These are phyloP conservation scores for Seriola aureovittata DNA, from an alignment of 2,113 vertebrate species.

Conservation along the genomic window DNA sequence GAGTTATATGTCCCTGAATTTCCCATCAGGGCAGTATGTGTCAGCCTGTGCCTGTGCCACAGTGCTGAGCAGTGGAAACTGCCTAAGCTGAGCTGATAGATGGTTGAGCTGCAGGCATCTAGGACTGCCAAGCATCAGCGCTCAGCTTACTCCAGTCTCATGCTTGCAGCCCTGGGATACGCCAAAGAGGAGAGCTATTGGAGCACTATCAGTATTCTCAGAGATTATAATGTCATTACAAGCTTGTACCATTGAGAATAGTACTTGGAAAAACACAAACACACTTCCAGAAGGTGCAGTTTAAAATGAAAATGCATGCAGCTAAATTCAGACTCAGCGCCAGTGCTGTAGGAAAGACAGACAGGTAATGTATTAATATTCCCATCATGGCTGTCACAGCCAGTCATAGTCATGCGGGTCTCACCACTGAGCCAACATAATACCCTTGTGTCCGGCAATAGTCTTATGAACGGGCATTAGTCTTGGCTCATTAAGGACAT, in stretches of 20 bases:
- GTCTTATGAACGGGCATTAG: slow-evolving; percentile 54
- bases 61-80: slow-evolving; percentile 56
- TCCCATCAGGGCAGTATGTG: slow-evolving; percentile 51
- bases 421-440: slow-evolving; percentile 35
- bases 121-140: slow-evolving; percentile 57
- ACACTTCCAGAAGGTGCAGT: slow-evolving; percentile 44
- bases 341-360: slow-evolving; percentile 16
- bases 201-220: slow-evolving; percentile 65
- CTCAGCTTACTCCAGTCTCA: slow-evolving; percentile 54
- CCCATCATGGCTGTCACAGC: slow-evolving; percentile 46
- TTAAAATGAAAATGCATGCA: slow-evolving; percentile 57
- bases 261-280: slow-evolving; percentile 40
- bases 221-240: slow-evolving; percentile 79
- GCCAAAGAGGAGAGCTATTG: slow-evolving; percentile 58
- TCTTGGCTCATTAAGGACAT: slow-evolving; percentile 63
- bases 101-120: slow-evolving; percentile 64
- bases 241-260: slow-evolving; percentile 52
- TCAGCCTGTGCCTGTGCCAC: slow-evolving; percentile 41
- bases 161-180: slow-evolving; percentile 57
- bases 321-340: slow-evolving; percentile 12
- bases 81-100: slow-evolving; percentile 74
- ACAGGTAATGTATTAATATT: slow-evolving; percentile 58
- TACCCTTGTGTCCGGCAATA: slow-evolving; percentile 50
- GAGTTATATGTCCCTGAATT: slow-evolving; percentile 48
- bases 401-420: slow-evolving; percentile 48